Conservation (phyloP, 2,113 vertebrate species). For the Epinephelus fuscoguttatus region DNA sequence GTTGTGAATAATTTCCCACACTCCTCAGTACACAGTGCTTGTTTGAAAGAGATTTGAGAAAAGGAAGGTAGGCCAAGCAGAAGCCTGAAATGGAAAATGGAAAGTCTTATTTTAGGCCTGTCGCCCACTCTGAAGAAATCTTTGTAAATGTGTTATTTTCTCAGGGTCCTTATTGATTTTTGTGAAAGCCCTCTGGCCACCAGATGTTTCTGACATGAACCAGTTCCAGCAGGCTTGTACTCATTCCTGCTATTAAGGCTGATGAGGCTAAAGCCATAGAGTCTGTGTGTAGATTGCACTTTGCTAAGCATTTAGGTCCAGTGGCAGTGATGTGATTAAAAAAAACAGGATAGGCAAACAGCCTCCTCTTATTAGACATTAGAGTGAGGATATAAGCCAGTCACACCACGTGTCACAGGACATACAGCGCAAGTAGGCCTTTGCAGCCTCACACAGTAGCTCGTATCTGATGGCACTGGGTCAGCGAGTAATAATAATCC, state of each 20-base stretch:
- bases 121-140: conserved; percentile 53
- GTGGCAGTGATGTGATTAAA: background rate
- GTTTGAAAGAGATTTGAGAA: conserved; percentile 14
- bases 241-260: conserved; percentile 40
- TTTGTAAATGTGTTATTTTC: conserved; percentile 66
- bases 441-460: conserved; percentile 24
- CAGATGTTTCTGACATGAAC: conserved; percentile 67
- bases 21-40: background rate
- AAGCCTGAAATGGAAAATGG: conserved; percentile 10
- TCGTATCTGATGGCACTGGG: conserved; percentile 16
- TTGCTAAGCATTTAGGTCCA: conserved; percentile 21
- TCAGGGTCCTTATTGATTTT: conserved; percentile 74
- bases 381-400: conserved; percentile 26
- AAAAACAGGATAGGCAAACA: background rate
- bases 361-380: conserved; percentile 29
- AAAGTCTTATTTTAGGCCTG: conserved; percentile 21
- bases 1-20: background rate
- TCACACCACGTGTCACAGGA: conserved; percentile 37
- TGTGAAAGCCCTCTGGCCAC: conserved; percentile 39
- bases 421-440: conserved; percentile 8
- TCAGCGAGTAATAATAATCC: conserved; percentile 33
- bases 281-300: conserved; percentile 18
- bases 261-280: conserved; percentile 23
- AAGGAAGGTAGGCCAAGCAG: background rate
- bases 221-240: conserved; percentile 58